A percentile compares a stretch with the other conserved stretches of the same genome.
Conservation (phyloP, 2,797 vertebrate genomes). For the Garrulus glandarius region DNA sequence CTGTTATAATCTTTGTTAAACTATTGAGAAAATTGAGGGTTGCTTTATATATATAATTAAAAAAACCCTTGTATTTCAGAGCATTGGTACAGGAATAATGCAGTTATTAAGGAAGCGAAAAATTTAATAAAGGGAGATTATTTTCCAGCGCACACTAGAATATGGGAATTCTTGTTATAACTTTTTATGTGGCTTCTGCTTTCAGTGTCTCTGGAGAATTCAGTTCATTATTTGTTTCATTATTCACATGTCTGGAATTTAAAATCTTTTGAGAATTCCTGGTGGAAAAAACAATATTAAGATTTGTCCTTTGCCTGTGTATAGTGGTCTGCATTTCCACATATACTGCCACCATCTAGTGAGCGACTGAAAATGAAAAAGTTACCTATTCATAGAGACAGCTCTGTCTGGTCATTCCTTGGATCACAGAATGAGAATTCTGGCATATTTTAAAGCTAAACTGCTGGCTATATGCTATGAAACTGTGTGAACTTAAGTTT, state of each 20-base stretch:
- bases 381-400: background rate
- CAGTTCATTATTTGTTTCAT: background rate
- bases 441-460: background rate
- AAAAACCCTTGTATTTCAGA: background rate
- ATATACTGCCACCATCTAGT: fast-evolving
- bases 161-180: background rate
- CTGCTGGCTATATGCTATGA: background rate
- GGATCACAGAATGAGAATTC: background rate
- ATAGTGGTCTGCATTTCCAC: background rate
- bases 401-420: background rate
- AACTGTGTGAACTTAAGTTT: background rate
- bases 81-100: background rate
- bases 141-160: background rate
- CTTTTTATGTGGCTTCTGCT: background rate
- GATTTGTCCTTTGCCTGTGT: background rate
- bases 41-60: background rate
- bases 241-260: background rate
- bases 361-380: background rate
- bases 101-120: background rate
- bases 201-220: background rate
- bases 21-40: background rate
- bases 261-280: background rate
- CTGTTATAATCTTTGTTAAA: background rate
- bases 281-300: background rate
- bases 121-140: background rate